Percentiles rank a stretch among this genome's conserved stretches.
Conservation (phyloP, 2,797 vertebrate genomes). For the Margarornis squamiger region DNA sequence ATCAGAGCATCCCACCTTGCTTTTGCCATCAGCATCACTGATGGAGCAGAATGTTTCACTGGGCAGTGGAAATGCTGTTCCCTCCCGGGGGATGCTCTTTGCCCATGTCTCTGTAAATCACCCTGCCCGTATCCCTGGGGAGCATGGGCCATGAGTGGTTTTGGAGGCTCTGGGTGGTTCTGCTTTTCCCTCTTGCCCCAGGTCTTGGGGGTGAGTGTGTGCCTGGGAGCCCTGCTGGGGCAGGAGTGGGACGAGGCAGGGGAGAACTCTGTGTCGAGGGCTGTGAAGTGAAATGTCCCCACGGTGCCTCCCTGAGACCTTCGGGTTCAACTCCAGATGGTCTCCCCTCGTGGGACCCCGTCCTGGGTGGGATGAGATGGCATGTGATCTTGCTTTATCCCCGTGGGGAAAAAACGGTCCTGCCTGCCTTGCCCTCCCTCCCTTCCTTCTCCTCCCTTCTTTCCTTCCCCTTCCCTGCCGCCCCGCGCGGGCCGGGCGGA, state of each 20-base stretch:
- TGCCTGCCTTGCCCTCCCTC: background rate
- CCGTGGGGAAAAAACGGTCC: background rate
- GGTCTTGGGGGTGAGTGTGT: rapidly evolving
- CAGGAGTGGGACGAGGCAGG: background rate
- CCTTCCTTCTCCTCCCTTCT: background rate
- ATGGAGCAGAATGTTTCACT: rapidly evolving
- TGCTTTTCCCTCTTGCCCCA: background rate
- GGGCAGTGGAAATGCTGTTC: background rate
- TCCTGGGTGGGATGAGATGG: background rate
- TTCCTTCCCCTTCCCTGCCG: background rate
- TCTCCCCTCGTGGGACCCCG: background rate
- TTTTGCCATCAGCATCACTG: background rate
- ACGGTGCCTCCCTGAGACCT: rapidly evolving
- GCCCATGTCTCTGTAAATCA: background rate
- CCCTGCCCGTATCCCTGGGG: rapidly evolving
- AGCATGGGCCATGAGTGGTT: rapidly evolving
- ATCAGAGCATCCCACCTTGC: background rate
- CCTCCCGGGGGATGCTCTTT: background rate
- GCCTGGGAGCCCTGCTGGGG: background rate
- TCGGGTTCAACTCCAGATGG: background rate
- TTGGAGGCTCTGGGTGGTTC: rapidly evolving
- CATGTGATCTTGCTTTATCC: background rate
- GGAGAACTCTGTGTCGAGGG: background rate
- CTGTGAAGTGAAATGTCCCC: background rate
- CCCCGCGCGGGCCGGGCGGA: conserved; percentile 6